These are phyloP conservation scores for Gasteruption jaculator DNA, from an alignment of 2,888 invertebrate genomes.

Conservation along the genomic window DNA sequence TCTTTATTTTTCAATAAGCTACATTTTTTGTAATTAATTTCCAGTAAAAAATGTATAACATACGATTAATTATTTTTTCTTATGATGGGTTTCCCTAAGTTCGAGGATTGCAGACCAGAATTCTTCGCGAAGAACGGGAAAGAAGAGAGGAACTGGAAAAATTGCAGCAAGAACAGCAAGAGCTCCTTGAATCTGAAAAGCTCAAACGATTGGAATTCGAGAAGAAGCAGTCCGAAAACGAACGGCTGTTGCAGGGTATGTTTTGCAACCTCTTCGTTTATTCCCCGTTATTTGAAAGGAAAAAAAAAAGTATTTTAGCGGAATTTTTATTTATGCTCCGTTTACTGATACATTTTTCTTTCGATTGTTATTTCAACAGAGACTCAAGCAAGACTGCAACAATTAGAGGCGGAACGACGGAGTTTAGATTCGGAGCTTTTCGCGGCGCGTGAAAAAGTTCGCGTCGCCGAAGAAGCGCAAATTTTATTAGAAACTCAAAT, in stretches of 20 bases:
- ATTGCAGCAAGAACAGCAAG: conserved; percentile 72
- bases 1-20: background rate
- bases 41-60: background rate
- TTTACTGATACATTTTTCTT: background rate
- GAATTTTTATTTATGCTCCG: too few species aligned
- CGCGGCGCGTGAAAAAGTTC: conserved; percentile 66
- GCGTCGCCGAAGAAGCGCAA: conserved; percentile 62
- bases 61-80: background rate
- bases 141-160: conserved; percentile 75
- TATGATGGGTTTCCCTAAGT: conserved; percentile 48
- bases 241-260: conserved; percentile 65
- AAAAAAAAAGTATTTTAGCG: background rate
- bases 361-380: conserved; percentile 51
- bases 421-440: conserved; percentile 67
- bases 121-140: conserved; percentile 81
- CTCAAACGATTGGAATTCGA: conserved; percentile 73
- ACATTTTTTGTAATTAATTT: background rate
- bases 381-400: conserved; percentile 66
- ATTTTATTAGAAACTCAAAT: conserved; percentile 58
- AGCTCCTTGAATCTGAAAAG: conserved; percentile 69
- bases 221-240: conserved; percentile 67
- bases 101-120: conserved; percentile 64
- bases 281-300: conserved; percentile 4
- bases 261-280: conserved; percentile 1
- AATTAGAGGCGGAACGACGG: conserved; percentile 68